Evolutionary conservation across 2,797 vertebrate genomes (phyloP).

Genomic region (Champsocephalus gunnari): DNA sequence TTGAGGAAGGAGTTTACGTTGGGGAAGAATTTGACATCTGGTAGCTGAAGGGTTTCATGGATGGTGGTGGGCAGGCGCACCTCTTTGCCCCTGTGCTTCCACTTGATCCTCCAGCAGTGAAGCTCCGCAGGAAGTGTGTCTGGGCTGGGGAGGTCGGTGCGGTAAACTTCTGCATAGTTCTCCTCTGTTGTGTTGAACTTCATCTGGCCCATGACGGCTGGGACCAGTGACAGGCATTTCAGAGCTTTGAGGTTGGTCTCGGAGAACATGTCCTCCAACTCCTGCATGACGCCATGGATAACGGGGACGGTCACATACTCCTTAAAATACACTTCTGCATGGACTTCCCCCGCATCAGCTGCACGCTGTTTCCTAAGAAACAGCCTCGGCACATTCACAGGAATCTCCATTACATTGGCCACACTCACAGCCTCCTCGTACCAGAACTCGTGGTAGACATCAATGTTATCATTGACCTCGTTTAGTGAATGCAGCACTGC

Average conservation of each 20-base stretch:
- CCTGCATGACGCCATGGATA: constrained; percentile 92
- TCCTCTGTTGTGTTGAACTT: constrained; percentile 97
- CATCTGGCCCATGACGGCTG: constrained; percentile 96
- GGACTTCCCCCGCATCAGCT: constrained; percentile 83
- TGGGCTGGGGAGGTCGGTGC: constrained; percentile 92
- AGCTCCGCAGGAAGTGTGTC: constrained; percentile 95
- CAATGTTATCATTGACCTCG: constrained; percentile 96
- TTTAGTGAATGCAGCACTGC: constrained; percentile 95
- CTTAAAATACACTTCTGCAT: constrained; percentile 92
- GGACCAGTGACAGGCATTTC: constrained; percentile 94
- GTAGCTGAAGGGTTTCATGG: constrained; percentile 93
- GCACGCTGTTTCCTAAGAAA: constrained; percentile 88
- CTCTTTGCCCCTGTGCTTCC: constrained; percentile 98
- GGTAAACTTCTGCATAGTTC: constrained; percentile 91
- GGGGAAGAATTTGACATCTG: constrained; percentile 97
- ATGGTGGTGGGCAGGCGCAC: constrained; percentile 93
- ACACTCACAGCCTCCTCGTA: constrained; percentile 93
- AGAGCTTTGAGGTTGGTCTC: constrained; percentile 94
- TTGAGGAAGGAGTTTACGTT: constrained; percentile 95
- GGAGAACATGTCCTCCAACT: constrained; percentile 95
- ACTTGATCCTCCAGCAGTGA: constrained; percentile 98
- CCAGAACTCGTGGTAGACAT: constrained; percentile 99
- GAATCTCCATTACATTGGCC: constrained; percentile 87
- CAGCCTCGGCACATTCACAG: constrained; percentile 89
- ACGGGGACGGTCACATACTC: constrained; percentile 92